Conservation (phyloP, 2,797 vertebrate species). For the Neomorphus geoffroyi region DNA sequence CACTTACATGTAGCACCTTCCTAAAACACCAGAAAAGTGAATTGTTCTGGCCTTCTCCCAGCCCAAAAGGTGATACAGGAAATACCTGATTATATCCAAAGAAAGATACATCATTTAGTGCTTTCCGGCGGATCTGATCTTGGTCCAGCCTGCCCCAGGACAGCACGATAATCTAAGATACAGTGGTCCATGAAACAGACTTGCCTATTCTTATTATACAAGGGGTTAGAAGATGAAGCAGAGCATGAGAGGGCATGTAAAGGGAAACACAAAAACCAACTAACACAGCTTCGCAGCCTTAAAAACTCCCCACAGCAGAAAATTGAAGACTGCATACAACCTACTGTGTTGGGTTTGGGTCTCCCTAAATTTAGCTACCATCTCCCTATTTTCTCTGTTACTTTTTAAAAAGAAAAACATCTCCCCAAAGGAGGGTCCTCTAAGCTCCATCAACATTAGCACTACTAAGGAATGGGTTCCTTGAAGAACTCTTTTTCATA, state of each 20-base stretch:
- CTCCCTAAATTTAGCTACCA: background rate
- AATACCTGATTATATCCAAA: background rate
- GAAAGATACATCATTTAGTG: background rate
- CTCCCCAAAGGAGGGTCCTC: background rate
- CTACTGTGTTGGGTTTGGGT: background rate
- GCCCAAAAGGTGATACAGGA: background rate
- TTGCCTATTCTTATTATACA: background rate
- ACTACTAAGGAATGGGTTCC: background rate
- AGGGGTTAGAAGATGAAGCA: background rate
- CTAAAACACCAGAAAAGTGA: background rate
- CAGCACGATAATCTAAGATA: rapidly evolving
- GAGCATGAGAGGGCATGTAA: background rate
- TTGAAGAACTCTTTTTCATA: background rate
- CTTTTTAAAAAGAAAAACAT: background rate
- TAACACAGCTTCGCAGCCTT: background rate
- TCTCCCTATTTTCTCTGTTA: background rate
- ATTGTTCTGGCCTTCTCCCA: background rate
- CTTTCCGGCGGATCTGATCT: background rate
- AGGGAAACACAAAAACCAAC: background rate
- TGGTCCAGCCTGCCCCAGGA: background rate
- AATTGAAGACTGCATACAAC: background rate
- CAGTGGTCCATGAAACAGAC: background rate
- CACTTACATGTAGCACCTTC: background rate
- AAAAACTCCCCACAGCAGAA: background rate
- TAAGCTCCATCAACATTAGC: background rate